A percentile compares a stretch with the other conserved stretches of the same genome.
These are phyloP conservation scores for Drosophila nannoptera DNA, from an alignment of 1,140 invertebrate species.

Conservation along the genomic window DNA sequence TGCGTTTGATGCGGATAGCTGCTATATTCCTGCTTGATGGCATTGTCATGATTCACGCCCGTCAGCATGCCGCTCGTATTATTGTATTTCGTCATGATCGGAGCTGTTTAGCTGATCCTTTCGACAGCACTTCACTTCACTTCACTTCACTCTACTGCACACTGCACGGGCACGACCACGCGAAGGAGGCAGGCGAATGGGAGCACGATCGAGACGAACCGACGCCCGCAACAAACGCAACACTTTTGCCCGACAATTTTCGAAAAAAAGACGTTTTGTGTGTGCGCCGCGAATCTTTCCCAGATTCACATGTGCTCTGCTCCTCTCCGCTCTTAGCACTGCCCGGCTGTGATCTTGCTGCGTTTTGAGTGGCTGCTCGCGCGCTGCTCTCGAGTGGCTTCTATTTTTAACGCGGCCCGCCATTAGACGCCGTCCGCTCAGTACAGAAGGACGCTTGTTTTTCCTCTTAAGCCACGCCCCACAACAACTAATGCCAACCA, in stretches of 20 bases:
- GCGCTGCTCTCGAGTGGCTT: slow-evolving; percentile 62
- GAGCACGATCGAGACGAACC: slow-evolving; percentile 46
- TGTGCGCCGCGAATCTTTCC: slow-evolving; percentile 22
- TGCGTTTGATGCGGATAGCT: slow-evolving; percentile 50
- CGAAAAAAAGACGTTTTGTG: slow-evolving; percentile 16
- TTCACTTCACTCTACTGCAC: slow-evolving; percentile 7
- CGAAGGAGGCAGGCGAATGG: slow-evolving; percentile 1
- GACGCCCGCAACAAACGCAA: slow-evolving; percentile 65
- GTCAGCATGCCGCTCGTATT: slow-evolving; percentile 48
- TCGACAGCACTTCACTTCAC: slow-evolving; percentile 31
- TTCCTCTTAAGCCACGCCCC: slow-evolving; percentile 53
- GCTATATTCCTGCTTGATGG: slow-evolving; percentile 69
- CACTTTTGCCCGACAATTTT: slow-evolving; percentile 73
- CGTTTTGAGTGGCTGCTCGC: slow-evolving; percentile 70
- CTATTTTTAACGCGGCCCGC: slow-evolving; percentile 74
- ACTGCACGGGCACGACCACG: slow-evolving; percentile 3
- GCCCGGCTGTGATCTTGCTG: slow-evolving; percentile 47
- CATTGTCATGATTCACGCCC: not conserved
- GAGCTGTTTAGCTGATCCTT: not conserved
- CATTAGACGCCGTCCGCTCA: slow-evolving; percentile 59
- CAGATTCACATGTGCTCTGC: slow-evolving; percentile 51
- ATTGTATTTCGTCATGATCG: slow-evolving; percentile 70
- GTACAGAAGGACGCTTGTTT: slow-evolving; percentile 58
- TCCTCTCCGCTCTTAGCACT: slow-evolving; percentile 2
- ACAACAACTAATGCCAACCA: not conserved